Evolutionary conservation across 1,140 invertebrate genomes (phyloP), one percentile per base, ranked within the genome.

Genomic region (Nomia melanderi): DNA sequence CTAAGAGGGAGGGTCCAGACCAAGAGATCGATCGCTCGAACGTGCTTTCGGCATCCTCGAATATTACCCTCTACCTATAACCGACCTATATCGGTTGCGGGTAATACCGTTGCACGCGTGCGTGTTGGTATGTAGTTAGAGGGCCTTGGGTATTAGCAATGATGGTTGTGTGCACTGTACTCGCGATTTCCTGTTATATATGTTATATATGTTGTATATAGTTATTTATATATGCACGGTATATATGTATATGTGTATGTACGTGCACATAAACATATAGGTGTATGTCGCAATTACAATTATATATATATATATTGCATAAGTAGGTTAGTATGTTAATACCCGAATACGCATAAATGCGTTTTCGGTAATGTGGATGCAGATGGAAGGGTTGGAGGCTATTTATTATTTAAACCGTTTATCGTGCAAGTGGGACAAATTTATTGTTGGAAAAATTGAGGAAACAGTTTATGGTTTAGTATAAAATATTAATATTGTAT

Each of bases 41-140:
- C 86, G 86, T 87, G 85, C 84, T 84, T 84, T 86, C 84, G 84
- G 77, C 83, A 78, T 85, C 79, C 79, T 78, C 86, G 86, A 87
- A 86, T 87, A 86, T 87, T 88, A 87, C 84, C 82, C 77, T 79
- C 78, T 62, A 78, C 78, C 78, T 83, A 83, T 75, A 79, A 67
- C 80, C 76, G 56, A 70, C 82, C 70, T 74, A 83, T 82, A 83
- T 84, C 73, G 71, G 27, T 63, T 64, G 39, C 70, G 31, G 71
- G 71, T 83, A 83, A 83, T 82, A 83, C 81, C 82, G 69, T 73
- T 77, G 41, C 27, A 62, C 57, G 69, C 44, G 59, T 78, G 71
- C 65, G 81, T 71, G 66, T 71, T 50, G 56, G 57, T 77, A 64
- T 63, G 72, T 81, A 82, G 62, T 71, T 64, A 82, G 54, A 66